Evolutionary conservation across 2,797 vertebrate species (phyloP).

Genomic region (Xenentodon cancila): DNA sequence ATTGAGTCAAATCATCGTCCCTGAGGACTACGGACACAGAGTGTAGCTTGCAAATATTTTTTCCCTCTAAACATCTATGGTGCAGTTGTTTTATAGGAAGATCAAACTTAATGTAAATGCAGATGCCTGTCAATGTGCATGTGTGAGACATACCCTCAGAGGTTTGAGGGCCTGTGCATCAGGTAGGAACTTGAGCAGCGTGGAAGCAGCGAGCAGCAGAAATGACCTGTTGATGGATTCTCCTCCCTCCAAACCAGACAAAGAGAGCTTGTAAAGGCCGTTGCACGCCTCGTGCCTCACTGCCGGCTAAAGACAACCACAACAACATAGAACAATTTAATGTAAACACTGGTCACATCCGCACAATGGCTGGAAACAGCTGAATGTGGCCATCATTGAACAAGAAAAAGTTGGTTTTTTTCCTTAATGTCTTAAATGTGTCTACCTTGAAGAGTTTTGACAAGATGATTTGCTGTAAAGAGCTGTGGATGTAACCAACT

Average conservation of each 20-base stretch:
- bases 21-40: conserved; percentile 36
- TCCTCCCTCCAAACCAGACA: conserved; percentile 95
- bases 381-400: not conserved
- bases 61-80: not conserved
- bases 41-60: conserved; percentile 41
- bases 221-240: conserved; percentile 98
- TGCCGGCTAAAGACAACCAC: conserved; percentile 82
- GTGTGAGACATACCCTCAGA: conserved; percentile 82
- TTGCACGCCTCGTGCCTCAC: conserved; percentile 97
- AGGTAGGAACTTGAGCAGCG: conserved; percentile 96
- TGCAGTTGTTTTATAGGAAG: not conserved
- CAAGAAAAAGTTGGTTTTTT: too few species aligned
- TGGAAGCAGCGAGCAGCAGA: conserved; percentile 94
- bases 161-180: conserved; percentile 97
- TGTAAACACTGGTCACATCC: accelerated
- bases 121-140: not conserved
- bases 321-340: not conserved
- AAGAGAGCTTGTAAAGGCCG: conserved; percentile 96
- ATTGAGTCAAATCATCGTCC: conserved; percentile 48
- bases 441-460: too few species aligned
- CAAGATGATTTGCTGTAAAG: not conserved
- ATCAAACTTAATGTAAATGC: not conserved
- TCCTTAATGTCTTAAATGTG: too few species aligned
- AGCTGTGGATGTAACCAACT: not conserved
- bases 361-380: not conserved